phyloP scores from a whole-genome alignment of 2,888 invertebrate genomes.

The Leptopilina drosophilae region DNA sequence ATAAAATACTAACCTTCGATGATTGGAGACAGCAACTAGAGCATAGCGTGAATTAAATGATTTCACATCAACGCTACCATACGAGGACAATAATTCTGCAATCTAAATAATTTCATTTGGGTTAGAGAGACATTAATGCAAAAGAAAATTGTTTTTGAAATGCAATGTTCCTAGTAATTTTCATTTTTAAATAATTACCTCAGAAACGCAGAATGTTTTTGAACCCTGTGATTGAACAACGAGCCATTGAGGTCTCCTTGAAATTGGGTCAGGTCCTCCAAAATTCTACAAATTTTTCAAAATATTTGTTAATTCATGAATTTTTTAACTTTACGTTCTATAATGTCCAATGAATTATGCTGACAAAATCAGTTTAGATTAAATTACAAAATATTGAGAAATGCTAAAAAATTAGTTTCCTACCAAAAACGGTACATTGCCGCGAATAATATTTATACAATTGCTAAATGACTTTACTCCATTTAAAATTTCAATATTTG shows the following conservation, averaged over 20 bases:
- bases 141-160: too few relatives aligned
- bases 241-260: conserved; percentile 78
- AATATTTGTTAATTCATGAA: not conserved
- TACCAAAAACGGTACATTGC: conserved; percentile 80
- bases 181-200: conserved; percentile 53
- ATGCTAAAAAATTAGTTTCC: conserved; percentile 62
- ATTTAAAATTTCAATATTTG: conserved; percentile 79
- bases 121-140: too few relatives aligned
- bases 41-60: conserved; percentile 78
- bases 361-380: too few relatives aligned
- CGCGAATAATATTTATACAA: conserved; percentile 81
- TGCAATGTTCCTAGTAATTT: not conserved
- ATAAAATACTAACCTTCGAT: conserved; percentile 78
- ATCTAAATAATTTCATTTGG: conserved; percentile 75
- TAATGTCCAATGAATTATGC: too few relatives aligned
- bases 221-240: conserved; percentile 72
- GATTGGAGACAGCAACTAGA: conserved; percentile 82
- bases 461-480: conserved; percentile 79
- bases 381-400: too few relatives aligned
- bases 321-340: too few relatives aligned
- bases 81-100: conserved; percentile 79
- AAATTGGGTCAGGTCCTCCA: conserved; percentile 78
- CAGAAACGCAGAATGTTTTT: conserved; percentile 51
- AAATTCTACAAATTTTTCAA: conserved; percentile 74
- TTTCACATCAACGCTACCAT: conserved; percentile 83